Conservation (phyloP, 2,113 vertebrate species). For the Reinhardtius hippoglossoides region DNA sequence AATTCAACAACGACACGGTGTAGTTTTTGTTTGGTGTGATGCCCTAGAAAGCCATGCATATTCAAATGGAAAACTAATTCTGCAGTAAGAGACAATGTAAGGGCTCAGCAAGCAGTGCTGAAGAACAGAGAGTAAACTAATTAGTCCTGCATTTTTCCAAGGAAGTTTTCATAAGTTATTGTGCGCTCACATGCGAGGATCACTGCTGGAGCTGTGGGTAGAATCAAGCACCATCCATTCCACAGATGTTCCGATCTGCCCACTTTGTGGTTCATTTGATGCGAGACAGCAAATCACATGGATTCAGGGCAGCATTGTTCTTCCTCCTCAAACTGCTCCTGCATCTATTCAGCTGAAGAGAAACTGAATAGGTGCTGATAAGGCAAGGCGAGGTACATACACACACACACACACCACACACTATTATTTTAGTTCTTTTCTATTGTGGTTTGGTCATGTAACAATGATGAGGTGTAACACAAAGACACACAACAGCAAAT, state of each 20-base stretch:
- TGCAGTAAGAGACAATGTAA: conserved; percentile 5
- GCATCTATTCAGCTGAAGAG: conserved; percentile 9
- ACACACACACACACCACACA: background rate
- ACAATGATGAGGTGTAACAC: conserved; percentile 3
- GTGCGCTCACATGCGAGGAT: conserved; percentile 1
- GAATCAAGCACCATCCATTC: conserved; percentile 29
- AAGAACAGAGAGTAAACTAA: conserved; percentile 38
- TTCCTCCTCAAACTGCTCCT: conserved; percentile 17
- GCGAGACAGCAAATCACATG: conserved; percentile 42
- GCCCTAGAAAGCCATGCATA: conserved; percentile 44
- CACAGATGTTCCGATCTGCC: conserved; percentile 50
- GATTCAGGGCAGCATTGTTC: conserved; percentile 10
- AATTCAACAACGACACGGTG: conserved; percentile 15
- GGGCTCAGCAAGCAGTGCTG: conserved; percentile 2
- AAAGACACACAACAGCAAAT: background rate
- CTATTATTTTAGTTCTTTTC: conserved; percentile 5
- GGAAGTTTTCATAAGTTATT: background rate
- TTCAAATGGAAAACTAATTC: conserved; percentile 18
- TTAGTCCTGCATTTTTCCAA: conserved; percentile 31
- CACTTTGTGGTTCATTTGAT: conserved; percentile 30
- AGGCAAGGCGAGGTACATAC: background rate
- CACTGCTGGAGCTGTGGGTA: conserved; percentile 28
- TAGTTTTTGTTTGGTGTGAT: conserved; percentile 16
- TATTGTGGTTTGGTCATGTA: conserved; percentile 17
- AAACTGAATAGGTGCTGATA: conserved; percentile 21